Evolutionary conservation across 1,140 invertebrate genomes (phyloP).

Genomic region (Melanaphis sacchari): DNA sequence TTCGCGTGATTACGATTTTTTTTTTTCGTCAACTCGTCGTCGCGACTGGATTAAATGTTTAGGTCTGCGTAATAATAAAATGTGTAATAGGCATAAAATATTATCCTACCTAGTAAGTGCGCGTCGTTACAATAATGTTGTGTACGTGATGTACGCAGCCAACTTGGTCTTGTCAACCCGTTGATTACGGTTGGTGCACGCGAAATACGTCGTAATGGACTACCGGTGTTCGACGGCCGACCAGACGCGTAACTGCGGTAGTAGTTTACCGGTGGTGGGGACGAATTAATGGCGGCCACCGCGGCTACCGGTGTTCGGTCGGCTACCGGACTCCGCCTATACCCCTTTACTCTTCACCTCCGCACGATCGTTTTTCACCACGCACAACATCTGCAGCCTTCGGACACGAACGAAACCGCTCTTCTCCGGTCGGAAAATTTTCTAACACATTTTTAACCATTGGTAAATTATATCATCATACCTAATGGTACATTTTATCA

Average conservation of each 20-base stretch:
- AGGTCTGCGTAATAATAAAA: neutral
- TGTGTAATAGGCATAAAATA: neutral
- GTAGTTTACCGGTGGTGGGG: neutral
- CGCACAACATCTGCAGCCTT: neutral
- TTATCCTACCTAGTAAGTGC: neutral
- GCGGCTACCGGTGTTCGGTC: slow-evolving; percentile 50
- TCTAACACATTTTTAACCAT: neutral
- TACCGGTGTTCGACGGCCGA: slow-evolving; percentile 40
- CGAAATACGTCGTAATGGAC: neutral
- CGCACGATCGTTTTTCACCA: neutral
- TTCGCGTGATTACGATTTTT: neutral
- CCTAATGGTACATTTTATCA: neutral
- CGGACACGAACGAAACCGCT: neutral
- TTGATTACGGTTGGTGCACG: slow-evolving; percentile 40
- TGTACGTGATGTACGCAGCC: neutral
- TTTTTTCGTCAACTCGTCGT: neutral
- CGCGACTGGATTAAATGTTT: neutral
- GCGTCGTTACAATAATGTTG: no score
- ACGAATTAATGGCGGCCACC: slow-evolving; percentile 53
- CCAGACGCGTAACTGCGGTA: slow-evolving; percentile 48
- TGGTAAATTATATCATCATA: neutral
- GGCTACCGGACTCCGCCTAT: slow-evolving; percentile 55
- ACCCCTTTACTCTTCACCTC: slow-evolving; percentile 44
- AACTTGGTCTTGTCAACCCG: neutral
- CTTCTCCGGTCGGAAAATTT: neutral